Conservation (phyloP, 2,797 vertebrate genomes). For the Gambusia yucatana region DNA sequence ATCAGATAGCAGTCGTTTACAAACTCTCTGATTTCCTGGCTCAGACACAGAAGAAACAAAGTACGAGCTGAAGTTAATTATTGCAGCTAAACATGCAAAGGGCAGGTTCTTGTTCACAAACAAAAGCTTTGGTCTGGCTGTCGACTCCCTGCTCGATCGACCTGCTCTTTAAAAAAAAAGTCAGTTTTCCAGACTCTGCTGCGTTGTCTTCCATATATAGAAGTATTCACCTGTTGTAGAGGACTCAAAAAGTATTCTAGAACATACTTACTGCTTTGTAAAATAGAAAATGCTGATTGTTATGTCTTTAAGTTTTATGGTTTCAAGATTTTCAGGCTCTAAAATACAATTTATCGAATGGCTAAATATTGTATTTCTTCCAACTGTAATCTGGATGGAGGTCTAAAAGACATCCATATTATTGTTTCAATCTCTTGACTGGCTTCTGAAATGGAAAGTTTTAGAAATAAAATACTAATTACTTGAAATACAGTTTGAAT, state of each 20-base stretch:
- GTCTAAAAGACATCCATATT: background rate
- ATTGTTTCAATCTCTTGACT: background rate
- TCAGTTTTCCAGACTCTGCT: background rate
- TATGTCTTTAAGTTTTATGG: background rate
- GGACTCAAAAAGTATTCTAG: background rate
- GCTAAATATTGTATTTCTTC: background rate
- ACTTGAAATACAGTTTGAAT: background rate
- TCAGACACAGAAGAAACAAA: background rate
- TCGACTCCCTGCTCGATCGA: background rate
- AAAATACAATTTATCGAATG: background rate
- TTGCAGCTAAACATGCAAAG: background rate
- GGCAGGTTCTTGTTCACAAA: background rate
- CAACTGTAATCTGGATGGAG: background rate
- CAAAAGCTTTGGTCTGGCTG: conserved; percentile 3
- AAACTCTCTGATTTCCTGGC: background rate
- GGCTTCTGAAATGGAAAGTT: background rate
- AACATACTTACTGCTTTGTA: background rate
- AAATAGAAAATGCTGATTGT: background rate
- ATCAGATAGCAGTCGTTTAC: background rate
- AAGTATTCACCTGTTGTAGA: background rate
- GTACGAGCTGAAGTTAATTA: background rate
- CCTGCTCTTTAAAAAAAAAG: too few species aligned
- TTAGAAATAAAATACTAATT: background rate
- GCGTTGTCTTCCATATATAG: background rate
- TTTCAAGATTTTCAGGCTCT: background rate